Evolutionary conservation across 2,797 vertebrate genomes (phyloP), one percentile per base, ranked within the genome.

Genomic region (Leptoclinus maculatus): DNA sequence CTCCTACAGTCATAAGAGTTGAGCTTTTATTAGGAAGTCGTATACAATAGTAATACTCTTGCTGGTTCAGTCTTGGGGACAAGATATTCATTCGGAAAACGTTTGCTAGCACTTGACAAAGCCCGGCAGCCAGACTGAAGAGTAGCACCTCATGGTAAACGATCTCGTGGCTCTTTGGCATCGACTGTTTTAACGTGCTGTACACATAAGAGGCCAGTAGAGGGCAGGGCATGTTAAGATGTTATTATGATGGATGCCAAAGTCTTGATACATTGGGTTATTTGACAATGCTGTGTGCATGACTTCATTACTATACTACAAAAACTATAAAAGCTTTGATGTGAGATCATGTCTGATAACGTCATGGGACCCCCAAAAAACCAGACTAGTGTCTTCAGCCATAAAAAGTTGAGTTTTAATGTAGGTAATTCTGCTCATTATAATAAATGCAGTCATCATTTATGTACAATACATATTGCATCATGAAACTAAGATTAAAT

Each of bases 201-300:
- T 66, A 23, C 9, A 0, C 63, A 17, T 10, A 25, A 56, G 21
- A 17, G 41, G 43, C 88, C 87, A 88, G 69, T 17, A 90, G 87
- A 69, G 76, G 84, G 82, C 78, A 77, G 75, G 1, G 0, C 21
- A 73, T 70, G 11, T 34, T 49, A 64, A 59, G 25, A 63, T 17
- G 39, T 49, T n/a, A n/a, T 2, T 36, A 19, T 4, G 38, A 8
- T 39, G 27, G 39, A 43, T 17, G 53, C 47, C 1, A 29, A 54
- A 45, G 9, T 58, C 0, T 34, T 34, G 0, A 36, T 47, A 32
- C 10, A 39, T 25, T 13, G 21, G 45, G 34, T 43, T 64, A 38
- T 58, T 65, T 4, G 9, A 58, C 58, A 12, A 41, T 32, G 11
- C 6, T 63, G n/a, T 70, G 9, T 32, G 3, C 19, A 21, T 29